Evolutionary conservation across 1,140 invertebrate species (phyloP), one percentile per base, ranked within the genome.

Genomic region (Scaptomyza hsui): DNA sequence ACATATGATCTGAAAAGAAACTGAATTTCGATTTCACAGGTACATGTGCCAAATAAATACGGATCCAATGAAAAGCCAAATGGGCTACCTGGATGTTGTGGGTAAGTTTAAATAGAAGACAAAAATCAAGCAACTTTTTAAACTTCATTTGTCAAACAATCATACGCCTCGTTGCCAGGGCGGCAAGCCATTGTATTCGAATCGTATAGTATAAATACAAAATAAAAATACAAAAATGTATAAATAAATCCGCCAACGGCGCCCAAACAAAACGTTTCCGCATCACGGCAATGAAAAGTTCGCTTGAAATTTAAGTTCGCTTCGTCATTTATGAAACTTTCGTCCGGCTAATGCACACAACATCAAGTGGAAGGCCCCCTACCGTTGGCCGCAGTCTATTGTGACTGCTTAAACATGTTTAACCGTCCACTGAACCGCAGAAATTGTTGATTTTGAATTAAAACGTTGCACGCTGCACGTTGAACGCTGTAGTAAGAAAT

Each of bases 31-130:
- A 45, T 37, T 44, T 39, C 16, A 0, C 13, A 83, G 80, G 80
- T 97, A 97, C 92, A 97, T 97, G 93, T 96, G 95, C 89, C 95
- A 96, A 92, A 95, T 97, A 71, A 97, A 97, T 91, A 97, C 97
- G 24, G 95, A 96, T 83, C 95, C 95, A 12, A 97, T 97, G 95
- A 96, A 96, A 90, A 96, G 95, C 91, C 95, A 96, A 93, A 96
- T 97, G 39, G 97, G 96, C 21, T 97, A 96, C 92, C 92, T 97
- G 41, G 94, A 97, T 89, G 95, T 97, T 73, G 96, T 97, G 13
- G 96, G 97, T 97, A 92, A 95, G 95, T 93, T 24, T 5, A 45
- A 35, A n/a, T 21, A 47, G 26, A 57, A 49, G 42, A 42, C 26
- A 47, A 21, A 12, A 5, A 15, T 39, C 9, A 47, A 65, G 24